Evolutionary conservation across 2,113 vertebrate species (phyloP).

Genomic region (Plecturocebus donacophilus): DNA sequence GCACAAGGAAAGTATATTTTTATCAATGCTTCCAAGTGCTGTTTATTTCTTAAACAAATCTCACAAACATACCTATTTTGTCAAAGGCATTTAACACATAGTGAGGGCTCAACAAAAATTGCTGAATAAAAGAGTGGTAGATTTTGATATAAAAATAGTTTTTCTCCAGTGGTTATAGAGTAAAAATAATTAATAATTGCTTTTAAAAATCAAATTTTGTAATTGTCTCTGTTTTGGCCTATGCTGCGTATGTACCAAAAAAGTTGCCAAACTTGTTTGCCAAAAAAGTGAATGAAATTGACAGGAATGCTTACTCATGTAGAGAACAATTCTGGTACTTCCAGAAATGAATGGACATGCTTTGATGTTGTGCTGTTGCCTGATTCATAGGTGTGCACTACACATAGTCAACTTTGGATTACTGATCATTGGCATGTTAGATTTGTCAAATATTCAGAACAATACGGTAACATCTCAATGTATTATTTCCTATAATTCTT

Average conservation of each 20-base stretch:
- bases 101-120: background rate
- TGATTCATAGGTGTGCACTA: background rate
- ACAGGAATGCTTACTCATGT: background rate
- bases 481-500: background rate
- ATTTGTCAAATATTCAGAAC: background rate
- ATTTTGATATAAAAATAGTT: background rate
- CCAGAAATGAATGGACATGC: fast-evolving
- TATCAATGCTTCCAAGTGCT: background rate
- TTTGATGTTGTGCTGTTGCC: fast-evolving
- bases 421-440: background rate
- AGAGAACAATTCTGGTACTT: background rate
- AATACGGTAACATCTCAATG: background rate
- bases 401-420: no score
- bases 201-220: background rate
- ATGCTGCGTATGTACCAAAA: background rate
- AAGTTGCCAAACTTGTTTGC: background rate
- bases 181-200: background rate
- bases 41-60: background rate
- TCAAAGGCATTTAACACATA: background rate
- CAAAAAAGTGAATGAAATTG: no score
- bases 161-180: background rate
- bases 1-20: background rate
- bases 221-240: background rate
- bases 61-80: background rate
- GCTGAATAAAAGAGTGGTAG: background rate